Conservation (phyloP, 2,797 vertebrate genomes). For the Rhinophrynus dorsalis region DNA sequence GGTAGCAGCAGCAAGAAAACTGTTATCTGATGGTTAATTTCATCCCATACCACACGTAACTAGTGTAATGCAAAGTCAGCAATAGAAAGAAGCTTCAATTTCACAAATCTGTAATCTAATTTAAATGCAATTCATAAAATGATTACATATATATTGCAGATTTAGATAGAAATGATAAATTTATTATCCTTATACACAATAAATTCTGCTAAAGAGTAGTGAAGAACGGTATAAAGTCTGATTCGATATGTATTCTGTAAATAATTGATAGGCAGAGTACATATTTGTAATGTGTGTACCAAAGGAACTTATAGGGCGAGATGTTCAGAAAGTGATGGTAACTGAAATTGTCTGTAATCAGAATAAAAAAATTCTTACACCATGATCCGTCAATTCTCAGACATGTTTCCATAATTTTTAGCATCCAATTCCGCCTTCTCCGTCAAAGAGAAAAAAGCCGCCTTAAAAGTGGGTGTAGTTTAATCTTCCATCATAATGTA, state of each 20-base stretch:
- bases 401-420: too few species aligned
- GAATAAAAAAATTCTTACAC: too few species aligned
- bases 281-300: background rate
- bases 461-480: too few species aligned
- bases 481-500: too few species aligned
- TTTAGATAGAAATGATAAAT: constrained; percentile 43
- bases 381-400: too few species aligned
- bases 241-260: constrained; percentile 18
- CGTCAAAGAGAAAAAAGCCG: too few species aligned
- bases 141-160: constrained; percentile 46
- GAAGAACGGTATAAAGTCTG: background rate
- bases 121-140: constrained; percentile 42
- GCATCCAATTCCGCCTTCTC: too few species aligned
- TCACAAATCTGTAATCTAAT: constrained; percentile 20
- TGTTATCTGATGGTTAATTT: constrained; percentile 46
- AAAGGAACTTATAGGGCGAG: too few species aligned
- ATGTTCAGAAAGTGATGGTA: too few species aligned
- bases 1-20: constrained; percentile 6
- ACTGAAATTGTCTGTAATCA: too few species aligned
- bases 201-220: background rate
- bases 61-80: constrained; percentile 17
- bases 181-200: background rate
- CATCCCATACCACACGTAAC: constrained; percentile 28
- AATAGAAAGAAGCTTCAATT: constrained; percentile 16
- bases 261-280: background rate